Evolutionary conservation across 2,113 vertebrate genomes (phyloP).

Genomic region (Mola mola): DNA sequence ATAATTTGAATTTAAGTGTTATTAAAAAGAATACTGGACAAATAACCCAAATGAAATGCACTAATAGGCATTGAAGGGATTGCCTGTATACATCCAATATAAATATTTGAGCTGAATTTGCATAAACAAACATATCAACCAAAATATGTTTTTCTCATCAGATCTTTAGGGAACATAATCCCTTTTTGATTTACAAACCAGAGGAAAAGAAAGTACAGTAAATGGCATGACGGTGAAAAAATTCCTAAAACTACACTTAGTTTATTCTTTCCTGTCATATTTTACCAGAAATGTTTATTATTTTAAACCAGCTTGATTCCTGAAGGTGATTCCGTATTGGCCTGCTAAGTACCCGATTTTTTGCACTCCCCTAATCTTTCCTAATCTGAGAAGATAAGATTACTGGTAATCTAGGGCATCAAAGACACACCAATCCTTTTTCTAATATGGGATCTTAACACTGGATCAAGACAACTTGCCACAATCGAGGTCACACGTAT

Average conservation of each 20-base stretch:
- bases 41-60: slow-evolving; percentile 3
- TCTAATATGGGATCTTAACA: slow-evolving; percentile 80
- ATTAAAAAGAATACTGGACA: not conserved
- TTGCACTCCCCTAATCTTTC: slow-evolving; percentile 57
- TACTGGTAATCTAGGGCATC: slow-evolving; percentile 73
- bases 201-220: not conserved
- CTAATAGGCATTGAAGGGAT: slow-evolving; percentile 18
- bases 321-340: slow-evolving; percentile 42
- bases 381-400: slow-evolving; percentile 70
- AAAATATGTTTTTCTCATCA: slow-evolving; percentile 38
- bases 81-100: slow-evolving; percentile 11
- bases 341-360: slow-evolving; percentile 58
- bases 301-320: slow-evolving; percentile 10
- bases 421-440: slow-evolving; percentile 74
- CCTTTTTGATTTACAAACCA: slow-evolving; percentile 1
- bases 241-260: not conserved
- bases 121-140: slow-evolving; percentile 18
- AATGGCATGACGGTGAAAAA: not conserved
- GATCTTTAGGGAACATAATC: slow-evolving; percentile 2
- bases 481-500: slow-evolving; percentile 69
- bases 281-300: slow-evolving; percentile 14
- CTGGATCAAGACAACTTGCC: slow-evolving; percentile 72
- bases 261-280: not conserved
- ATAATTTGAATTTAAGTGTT: slow-evolving; percentile 12
- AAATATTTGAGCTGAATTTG: slow-evolving; percentile 25